Percentiles rank a stretch among this genome's conserved stretches.
These are phyloP conservation scores for Euschistus heros DNA, from an alignment of 1,140 invertebrate genomes.

Conservation along the genomic window DNA sequence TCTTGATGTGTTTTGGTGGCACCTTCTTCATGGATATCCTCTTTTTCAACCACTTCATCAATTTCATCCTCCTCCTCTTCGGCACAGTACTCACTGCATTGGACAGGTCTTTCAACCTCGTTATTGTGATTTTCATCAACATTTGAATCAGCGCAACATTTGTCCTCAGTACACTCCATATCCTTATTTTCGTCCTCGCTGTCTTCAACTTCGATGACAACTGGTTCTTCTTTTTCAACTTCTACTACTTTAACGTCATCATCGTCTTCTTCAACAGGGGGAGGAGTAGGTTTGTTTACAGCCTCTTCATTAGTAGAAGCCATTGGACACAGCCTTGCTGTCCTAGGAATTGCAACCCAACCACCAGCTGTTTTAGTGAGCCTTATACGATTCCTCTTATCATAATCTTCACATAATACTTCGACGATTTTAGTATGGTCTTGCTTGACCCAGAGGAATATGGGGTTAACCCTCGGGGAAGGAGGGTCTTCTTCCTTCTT, in stretches of 20 bases:
- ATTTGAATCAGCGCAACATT: constrained; percentile 7
- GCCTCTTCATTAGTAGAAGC: constrained; percentile 28
- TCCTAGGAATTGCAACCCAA: constrained; percentile 63
- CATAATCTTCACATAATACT: constrained; percentile 74
- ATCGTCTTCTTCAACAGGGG: constrained; percentile 22
- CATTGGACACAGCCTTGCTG: constrained; percentile 25
- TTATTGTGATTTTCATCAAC: constrained; percentile 24
- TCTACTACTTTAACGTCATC: constrained; percentile 30
- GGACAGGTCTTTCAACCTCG: not conserved
- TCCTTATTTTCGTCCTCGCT: constrained; percentile 21
- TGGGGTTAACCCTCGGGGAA: constrained; percentile 55
- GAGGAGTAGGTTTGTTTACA: constrained; percentile 16
- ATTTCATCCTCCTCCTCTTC: constrained; percentile 2
- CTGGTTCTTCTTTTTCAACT: constrained; percentile 24
- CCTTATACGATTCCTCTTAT: constrained; percentile 67
- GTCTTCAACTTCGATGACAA: constrained; percentile 27
- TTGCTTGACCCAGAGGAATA: constrained; percentile 71
- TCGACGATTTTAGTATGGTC: constrained; percentile 64
- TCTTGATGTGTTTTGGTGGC: not conserved
- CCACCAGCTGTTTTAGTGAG: constrained; percentile 64
- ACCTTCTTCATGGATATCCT: not conserved
- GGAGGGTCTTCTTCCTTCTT: constrained; percentile 20
- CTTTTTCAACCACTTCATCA: not conserved
- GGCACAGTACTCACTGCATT: not conserved
- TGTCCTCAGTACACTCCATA: not conserved